These are phyloP conservation scores for Keiferia lycopersicella DNA, from an alignment of 2,888 invertebrate species.

Conservation along the genomic window DNA sequence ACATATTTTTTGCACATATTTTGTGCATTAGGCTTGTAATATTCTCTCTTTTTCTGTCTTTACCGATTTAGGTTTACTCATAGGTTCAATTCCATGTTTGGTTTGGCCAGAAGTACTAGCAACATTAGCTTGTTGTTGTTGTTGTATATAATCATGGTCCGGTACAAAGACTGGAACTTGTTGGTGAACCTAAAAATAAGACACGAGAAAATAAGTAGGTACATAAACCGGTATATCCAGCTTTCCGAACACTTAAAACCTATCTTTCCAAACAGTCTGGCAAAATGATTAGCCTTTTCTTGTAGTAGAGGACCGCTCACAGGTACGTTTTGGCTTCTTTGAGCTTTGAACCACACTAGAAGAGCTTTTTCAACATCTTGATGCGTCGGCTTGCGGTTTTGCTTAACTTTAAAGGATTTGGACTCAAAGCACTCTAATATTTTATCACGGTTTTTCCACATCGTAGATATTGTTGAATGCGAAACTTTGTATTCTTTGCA, in stretches of 20 bases:
- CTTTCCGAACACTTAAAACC: conserved; percentile 37
- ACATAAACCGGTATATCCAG: conserved; percentile 35
- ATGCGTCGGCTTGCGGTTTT: conserved; percentile 38
- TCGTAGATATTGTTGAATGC: conserved; percentile 32
- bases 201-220: no score
- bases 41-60: conserved; percentile 3
- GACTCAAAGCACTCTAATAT: conserved; percentile 32
- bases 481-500: conserved; percentile 29
- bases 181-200: no score
- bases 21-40: conserved; percentile 11
- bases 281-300: conserved; percentile 38
- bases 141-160: no score
- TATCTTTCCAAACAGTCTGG: conserved; percentile 33
- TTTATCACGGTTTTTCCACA: conserved; percentile 27
- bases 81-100: neutral
- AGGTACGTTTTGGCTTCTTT: conserved; percentile 36
- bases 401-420: conserved; percentile 39
- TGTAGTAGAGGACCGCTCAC: conserved; percentile 34
- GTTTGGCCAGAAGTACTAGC: neutral
- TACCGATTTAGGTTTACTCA: neutral
- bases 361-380: conserved; percentile 39
- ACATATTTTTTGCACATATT: conserved; percentile 19
- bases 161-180: no score
- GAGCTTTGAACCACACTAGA: conserved; percentile 40
- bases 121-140: no score